Base-by-base conservation (phyloP, 37 sponge, comb jelly and placozoan genomes). In the Cladorhizidae sp. region DNA sequence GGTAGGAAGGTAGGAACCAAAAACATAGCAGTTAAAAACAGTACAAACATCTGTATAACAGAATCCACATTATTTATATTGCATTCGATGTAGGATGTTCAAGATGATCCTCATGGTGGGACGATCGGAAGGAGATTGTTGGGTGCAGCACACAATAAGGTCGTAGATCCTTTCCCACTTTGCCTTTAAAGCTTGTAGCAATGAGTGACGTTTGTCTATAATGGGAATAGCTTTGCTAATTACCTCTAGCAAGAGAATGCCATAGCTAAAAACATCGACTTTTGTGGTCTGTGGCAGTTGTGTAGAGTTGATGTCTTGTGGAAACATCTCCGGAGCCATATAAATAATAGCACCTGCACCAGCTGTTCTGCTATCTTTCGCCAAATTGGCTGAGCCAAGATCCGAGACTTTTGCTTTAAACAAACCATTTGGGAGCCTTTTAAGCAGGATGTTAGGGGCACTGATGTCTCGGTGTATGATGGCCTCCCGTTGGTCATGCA, bases 381-480 rank as follows among this genome's bases (percentile, higher is more conserved):
- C 75, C 31, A 87, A 57, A 72, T 94, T 94, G 63, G 94, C 90
- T 35, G 94, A 87, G 11, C 94, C 94, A 65, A 90, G 87, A 74
- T 94, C 94, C 32, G 84, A 79, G 15, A 94, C 70, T 72, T 94
- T 93, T 22, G 90, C 90, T 22, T 35, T 62, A 86, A 78, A 89
- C 25, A 20, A 52, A 18, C 73, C 52, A 14, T 70, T 36, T 3
- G 67, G 43, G 21, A 77, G 43, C 26, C 62, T 23, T 55, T 77
- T 36, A 21, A 94, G 70, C 3, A 94, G 85, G 38, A 94, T 85
- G 69, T 94, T 94, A 38, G 91, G 80, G 62, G 90, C 80, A 74
- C 94, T 94, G 64, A 94, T 81, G 65, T 94, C 94, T 40, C 91
- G 77, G 61, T 94, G 94, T 61, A 94, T 87, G 73, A 90, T 90